Evolutionary conservation across 2,888 invertebrate genomes (phyloP), one percentile per base, ranked within the genome.

Genomic region (Cacoxenus indagator): DNA sequence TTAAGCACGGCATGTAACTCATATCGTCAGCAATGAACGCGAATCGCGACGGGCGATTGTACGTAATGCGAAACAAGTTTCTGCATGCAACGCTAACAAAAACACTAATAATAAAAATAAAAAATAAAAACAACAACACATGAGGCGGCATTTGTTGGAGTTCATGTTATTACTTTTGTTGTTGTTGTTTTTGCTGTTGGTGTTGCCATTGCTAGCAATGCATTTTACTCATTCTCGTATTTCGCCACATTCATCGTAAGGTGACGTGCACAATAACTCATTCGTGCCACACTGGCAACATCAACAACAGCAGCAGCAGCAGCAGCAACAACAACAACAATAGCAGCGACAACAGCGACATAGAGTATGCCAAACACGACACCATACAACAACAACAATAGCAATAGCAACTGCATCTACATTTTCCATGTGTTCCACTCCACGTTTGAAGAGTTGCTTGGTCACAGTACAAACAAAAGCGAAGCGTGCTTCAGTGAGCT

Each of bases 1-100:
- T 85, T 85, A 85, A 85, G 85, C 84, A 85, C 82, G 85, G 83
- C 86, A 84, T 85, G 84, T 84, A 85, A 85, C 84, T 85, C 85
- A 85, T 85, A 85, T 83, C 83, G 83, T 78, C 80, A 80, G 48
- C 48, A 43, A 19, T 17, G 37, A 59, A 59, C 22, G 5, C 11
- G 26, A 14, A 29, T 59, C 4, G 57, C 6, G 57, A 4, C 9
- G 22, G 22, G 61, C 17, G 14, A 11, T 17, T 48, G 19, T 48
- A 48, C 14, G 48, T 48, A 43, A 22, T 19, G 61, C 17, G 11
- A 61, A 61, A 61, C 61, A 61, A 61, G 57, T 59, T 59, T 31
- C 17, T 59, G 57, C 57, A 59, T 59, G 57, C 29, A 29, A 31
- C 29, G 17, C 29, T 31, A 59, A 14, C 14, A 19, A 19, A n/a